A percentile compares a stretch with the other conserved stretches of the same genome.
Conservation (phyloP, 2,113 vertebrate species). For the Abramis brama region DNA sequence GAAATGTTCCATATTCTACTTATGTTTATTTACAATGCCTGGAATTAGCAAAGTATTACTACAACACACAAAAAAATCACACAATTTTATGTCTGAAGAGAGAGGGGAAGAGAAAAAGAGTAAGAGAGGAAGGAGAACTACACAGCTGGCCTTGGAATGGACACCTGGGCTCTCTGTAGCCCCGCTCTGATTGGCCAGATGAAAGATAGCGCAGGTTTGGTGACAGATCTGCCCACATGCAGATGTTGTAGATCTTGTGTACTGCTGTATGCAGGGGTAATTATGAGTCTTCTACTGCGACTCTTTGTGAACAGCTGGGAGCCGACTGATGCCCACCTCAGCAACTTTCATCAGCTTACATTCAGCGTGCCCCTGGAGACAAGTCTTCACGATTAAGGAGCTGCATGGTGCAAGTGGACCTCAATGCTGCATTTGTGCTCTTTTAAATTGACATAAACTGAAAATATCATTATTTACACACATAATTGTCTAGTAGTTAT, state of each 20-base stretch:
- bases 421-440: neutral
- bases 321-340: slow-evolving; percentile 66
- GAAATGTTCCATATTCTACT: no score
- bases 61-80: neutral
- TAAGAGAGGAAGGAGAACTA: neutral
- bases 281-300: slow-evolving; percentile 66
- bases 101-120: neutral
- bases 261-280: slow-evolving; percentile 69
- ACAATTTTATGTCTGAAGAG: neutral
- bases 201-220: slow-evolving; percentile 47
- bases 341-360: slow-evolving; percentile 30
- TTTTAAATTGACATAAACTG: neutral
- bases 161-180: slow-evolving; percentile 53
- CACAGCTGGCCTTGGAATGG: slow-evolving; percentile 39
- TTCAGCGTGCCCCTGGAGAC: neutral
- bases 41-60: neutral
- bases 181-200: slow-evolving; percentile 53
- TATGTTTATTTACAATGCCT: neutral
- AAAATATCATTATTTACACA: neutral
- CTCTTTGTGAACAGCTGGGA: slow-evolving; percentile 69
- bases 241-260: slow-evolving; percentile 60
- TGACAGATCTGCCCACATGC: slow-evolving; percentile 55
- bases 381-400: slow-evolving; percentile 45
- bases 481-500: neutral
- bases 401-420: slow-evolving; percentile 40